Evolutionary conservation across 1,140 invertebrate genomes (phyloP).

Genomic region (Parasteatoda tepidariorum): DNA sequence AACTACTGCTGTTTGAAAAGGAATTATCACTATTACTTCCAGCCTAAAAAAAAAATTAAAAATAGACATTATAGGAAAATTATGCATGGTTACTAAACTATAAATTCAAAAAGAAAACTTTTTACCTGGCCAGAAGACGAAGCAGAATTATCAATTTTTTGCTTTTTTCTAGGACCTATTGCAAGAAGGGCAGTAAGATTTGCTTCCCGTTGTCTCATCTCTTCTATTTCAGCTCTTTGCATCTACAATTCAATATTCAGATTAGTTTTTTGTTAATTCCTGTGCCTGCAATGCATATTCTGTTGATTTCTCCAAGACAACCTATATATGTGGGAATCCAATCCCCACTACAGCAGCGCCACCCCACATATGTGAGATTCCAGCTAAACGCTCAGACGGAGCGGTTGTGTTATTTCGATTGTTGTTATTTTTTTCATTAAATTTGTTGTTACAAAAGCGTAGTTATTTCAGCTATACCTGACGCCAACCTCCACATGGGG

Average conservation of each 20-base stretch:
- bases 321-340: no score
- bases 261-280: no score
- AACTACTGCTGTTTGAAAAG: background rate
- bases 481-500: no score
- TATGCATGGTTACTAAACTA: background rate
- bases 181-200: constrained; percentile 95
- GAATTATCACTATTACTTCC: constrained; percentile 7
- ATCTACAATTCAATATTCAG: constrained; percentile 76
- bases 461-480: no score
- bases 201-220: constrained; percentile 90
- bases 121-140: constrained; percentile 26
- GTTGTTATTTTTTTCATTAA: no score
- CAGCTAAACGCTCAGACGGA: no score
- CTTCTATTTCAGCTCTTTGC: constrained; percentile 95
- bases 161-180: constrained; percentile 93
- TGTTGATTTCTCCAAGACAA: no score
- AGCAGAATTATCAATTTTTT: constrained; percentile 76
- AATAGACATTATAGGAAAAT: background rate
- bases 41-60: background rate
- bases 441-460: no score
- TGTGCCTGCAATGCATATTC: no score
- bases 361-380: no score
- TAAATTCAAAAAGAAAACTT: background rate
- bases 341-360: no score
- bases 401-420: no score